Percentiles rank a stretch among this genome's conserved stretches.
phyloP scores from a whole-genome alignment of 2,113 vertebrate genomes.

The Bubalus kerabau region DNA sequence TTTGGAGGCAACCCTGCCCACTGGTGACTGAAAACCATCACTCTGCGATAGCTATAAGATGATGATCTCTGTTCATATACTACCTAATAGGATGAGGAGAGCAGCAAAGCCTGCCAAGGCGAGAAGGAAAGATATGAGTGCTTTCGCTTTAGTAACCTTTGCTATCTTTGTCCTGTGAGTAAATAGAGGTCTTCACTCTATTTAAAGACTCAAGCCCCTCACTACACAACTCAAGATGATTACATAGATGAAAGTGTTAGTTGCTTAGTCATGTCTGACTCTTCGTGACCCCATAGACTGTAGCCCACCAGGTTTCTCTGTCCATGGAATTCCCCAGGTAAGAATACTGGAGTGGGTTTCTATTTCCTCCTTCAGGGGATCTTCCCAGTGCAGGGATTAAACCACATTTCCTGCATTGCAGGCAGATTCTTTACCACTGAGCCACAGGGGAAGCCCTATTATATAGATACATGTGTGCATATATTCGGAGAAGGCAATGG shows the following conservation, averaged over 20 bases:
- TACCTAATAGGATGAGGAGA: not conserved
- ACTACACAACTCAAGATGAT: not conserved
- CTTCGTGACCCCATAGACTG: not conserved
- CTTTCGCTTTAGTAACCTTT: not conserved
- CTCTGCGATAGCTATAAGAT: not conserved
- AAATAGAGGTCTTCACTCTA: not conserved
- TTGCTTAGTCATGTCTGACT: not conserved
- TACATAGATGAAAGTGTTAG: not conserved
- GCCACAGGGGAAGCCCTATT: not conserved
- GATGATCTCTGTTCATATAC: not conserved
- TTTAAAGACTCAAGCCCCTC: not conserved
- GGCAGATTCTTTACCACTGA: not conserved
- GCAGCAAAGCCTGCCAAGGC: not conserved
- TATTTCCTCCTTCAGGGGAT: not conserved
- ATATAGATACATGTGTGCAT: not conserved
- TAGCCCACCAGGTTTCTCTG: not conserved
- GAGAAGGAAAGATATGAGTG: not conserved
- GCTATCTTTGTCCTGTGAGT: not conserved
- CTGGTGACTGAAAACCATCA: not conserved
- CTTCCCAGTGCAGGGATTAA: not conserved
- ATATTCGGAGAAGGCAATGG: not conserved
- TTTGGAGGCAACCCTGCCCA: not conserved
- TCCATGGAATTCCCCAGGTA: not conserved
- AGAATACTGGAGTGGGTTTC: not conserved
- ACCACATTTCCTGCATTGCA: not conserved